A percentile compares a stretch with the other conserved stretches of the same genome.
phyloP scores from a whole-genome alignment of 2,888 invertebrate genomes.

The Drosophila vallismaia region DNA sequence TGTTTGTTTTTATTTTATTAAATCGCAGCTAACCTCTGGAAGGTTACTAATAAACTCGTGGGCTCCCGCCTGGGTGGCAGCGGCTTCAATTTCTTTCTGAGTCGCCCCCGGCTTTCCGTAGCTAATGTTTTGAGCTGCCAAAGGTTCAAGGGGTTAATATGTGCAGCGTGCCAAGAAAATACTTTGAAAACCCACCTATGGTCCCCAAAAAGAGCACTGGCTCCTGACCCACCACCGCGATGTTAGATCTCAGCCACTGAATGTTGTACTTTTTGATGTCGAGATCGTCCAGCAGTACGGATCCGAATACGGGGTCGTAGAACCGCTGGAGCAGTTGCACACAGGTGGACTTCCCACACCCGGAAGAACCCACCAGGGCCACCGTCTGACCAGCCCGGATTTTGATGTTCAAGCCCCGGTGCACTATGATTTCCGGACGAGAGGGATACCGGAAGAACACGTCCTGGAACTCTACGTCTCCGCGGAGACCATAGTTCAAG shows the following conservation, averaged over 20 bases:
- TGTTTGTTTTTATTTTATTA: neutral
- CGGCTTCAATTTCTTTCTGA: constrained; percentile 88
- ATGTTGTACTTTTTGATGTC: constrained; percentile 89
- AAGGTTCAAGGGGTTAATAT: neutral
- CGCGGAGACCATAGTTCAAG: constrained; percentile 85
- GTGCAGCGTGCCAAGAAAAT: neutral
- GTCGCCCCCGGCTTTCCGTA: constrained; percentile 90
- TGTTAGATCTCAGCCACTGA: constrained; percentile 89
- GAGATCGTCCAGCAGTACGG: constrained; percentile 86
- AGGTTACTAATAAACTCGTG: constrained; percentile 90
- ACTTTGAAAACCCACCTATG: constrained; percentile 84
- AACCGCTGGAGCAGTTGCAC: constrained; percentile 90
- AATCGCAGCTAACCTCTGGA: constrained; percentile 86
- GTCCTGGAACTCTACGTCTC: constrained; percentile 88
- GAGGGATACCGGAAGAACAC: constrained; percentile 92
- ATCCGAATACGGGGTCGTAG: constrained; percentile 88
- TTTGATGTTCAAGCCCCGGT: constrained; percentile 88
- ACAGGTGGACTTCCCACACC: constrained; percentile 93
- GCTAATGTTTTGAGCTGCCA: constrained; percentile 86
- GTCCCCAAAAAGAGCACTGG: constrained; percentile 93
- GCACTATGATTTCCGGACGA: constrained; percentile 88
- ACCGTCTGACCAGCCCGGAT: constrained; percentile 89
- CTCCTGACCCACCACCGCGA: constrained; percentile 95
- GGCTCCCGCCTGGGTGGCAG: constrained; percentile 90
- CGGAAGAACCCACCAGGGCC: constrained; percentile 90